Conservation (phyloP, 2,797 vertebrate genomes). For the Malurus splendens region DNA sequence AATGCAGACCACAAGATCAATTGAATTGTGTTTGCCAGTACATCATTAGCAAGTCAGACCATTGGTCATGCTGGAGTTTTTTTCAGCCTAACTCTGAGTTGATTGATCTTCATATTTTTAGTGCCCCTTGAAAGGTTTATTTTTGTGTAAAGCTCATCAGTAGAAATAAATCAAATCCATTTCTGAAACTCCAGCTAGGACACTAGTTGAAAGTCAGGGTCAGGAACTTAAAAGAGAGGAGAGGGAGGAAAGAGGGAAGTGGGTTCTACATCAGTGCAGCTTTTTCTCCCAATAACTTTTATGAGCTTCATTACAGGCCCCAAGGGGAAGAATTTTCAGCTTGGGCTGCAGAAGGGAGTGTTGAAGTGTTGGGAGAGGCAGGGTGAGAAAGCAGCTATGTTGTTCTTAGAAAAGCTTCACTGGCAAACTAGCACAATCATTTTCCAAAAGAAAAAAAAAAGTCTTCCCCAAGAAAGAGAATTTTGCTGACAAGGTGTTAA, state of each 20-base stretch:
- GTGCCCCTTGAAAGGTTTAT: background rate
- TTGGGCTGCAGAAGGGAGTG: constrained; percentile 57
- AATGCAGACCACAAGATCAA: background rate
- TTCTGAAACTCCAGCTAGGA: background rate
- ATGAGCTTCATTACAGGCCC: constrained; percentile 32
- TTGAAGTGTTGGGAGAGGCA: constrained; percentile 64
- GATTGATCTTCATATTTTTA: background rate
- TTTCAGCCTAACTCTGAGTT: background rate
- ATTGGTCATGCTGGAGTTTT: background rate
- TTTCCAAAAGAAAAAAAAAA: constrained; percentile 16
- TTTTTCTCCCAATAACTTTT: background rate
- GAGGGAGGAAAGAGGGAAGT: background rate
- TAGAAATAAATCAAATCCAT: background rate
- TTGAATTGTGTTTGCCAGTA: background rate
- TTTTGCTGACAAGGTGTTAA: constrained; percentile 60
- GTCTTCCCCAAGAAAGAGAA: constrained; percentile 45
- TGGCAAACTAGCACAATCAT: constrained; percentile 57
- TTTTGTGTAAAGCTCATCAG: background rate
- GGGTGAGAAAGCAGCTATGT: constrained; percentile 55
- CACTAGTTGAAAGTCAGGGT: background rate
- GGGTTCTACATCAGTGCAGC: background rate
- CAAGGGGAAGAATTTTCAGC: constrained; percentile 58
- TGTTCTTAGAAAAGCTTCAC: constrained; percentile 52
- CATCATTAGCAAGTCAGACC: background rate
- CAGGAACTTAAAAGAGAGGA: background rate